These are phyloP conservation scores for Synanthedon tipuliformis DNA, from an alignment of 2,888 invertebrate genomes.

Conservation along the genomic window DNA sequence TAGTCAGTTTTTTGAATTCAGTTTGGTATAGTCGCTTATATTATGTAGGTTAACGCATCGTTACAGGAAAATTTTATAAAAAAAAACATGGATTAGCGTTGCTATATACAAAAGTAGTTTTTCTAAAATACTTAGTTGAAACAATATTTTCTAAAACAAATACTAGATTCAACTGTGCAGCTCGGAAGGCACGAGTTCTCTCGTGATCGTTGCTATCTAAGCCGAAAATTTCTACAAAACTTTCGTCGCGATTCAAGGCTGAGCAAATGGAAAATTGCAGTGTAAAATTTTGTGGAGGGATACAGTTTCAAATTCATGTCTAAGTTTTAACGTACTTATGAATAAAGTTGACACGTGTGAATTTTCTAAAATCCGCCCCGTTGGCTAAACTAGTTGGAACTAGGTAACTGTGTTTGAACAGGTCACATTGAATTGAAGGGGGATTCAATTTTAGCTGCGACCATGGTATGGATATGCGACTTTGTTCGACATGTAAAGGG, in stretches of 20 bases:
- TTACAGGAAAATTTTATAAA: no score
- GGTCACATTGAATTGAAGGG: conserved; percentile 2
- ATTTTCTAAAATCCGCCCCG: conserved; percentile 5
- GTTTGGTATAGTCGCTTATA: no score
- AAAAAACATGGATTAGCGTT: no score
- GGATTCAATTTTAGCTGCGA: conserved; percentile 4
- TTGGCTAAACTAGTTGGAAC: conserved; percentile 2
- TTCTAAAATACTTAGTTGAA: no score
- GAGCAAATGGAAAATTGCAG: neutral
- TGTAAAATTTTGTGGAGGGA: neutral
- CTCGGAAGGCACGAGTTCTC: no score
- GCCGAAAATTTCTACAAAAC: neutral
- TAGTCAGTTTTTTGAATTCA: no score
- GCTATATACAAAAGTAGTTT: no score
- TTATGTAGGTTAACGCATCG: no score
- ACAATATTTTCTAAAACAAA: no score
- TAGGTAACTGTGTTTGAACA: conserved; percentile 3
- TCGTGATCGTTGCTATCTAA: no score
- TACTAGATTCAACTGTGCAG: no score
- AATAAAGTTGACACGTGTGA: conserved; percentile 4
- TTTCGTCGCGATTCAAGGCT: neutral
- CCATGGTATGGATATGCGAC: neutral
- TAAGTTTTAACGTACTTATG: conserved; percentile 6
- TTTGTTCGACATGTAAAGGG: neutral
- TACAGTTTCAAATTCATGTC: neutral